Percentiles rank a stretch among this genome's conserved stretches.
Evolutionary conservation across 1,140 invertebrate species (phyloP).

Genomic region (Lasioglossum albipes): DNA sequence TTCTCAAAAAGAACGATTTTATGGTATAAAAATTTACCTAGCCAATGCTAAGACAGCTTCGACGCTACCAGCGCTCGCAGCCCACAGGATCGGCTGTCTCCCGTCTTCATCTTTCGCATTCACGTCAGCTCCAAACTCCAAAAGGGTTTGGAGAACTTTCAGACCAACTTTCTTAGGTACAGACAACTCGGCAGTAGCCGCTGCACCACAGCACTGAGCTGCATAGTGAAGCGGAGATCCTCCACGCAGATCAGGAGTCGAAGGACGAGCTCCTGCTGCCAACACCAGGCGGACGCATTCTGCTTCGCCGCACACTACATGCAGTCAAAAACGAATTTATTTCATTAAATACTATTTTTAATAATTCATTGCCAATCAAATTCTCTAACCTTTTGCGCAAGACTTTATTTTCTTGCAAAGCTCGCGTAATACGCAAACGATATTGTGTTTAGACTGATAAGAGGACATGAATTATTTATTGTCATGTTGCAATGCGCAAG

Average conservation of each 20-base stretch:
- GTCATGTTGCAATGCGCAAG: background rate
- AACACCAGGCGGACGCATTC: conserved; percentile 92
- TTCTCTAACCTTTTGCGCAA: too few relatives aligned
- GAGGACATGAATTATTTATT: background rate
- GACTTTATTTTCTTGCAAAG: background rate
- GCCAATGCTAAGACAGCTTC: conserved; percentile 93
- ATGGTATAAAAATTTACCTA: conserved; percentile 81
- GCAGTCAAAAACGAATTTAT: background rate
- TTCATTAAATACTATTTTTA: too few relatives aligned
- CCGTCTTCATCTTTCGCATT: conserved; percentile 94
- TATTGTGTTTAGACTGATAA: background rate
- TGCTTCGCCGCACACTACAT: conserved; percentile 92
- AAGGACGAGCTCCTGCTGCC: conserved; percentile 89
- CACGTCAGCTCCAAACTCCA: conserved; percentile 89
- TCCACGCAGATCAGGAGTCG: conserved; percentile 94
- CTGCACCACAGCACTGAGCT: conserved; percentile 95
- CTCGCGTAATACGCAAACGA: background rate
- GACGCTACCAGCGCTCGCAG: conserved; percentile 95
- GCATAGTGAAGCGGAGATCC: conserved; percentile 98
- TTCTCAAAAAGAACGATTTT: too few relatives aligned
- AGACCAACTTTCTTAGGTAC: conserved; percentile 83
- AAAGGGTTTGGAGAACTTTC: conserved; percentile 90
- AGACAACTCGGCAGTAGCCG: conserved; percentile 83
- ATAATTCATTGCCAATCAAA: too few relatives aligned
- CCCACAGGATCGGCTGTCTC: conserved; percentile 96